Percentiles rank a stretch among this genome's conserved stretches.
phyloP scores from a whole-genome alignment of 2,888 invertebrate species.

The Lithophane leautieri region DNA sequence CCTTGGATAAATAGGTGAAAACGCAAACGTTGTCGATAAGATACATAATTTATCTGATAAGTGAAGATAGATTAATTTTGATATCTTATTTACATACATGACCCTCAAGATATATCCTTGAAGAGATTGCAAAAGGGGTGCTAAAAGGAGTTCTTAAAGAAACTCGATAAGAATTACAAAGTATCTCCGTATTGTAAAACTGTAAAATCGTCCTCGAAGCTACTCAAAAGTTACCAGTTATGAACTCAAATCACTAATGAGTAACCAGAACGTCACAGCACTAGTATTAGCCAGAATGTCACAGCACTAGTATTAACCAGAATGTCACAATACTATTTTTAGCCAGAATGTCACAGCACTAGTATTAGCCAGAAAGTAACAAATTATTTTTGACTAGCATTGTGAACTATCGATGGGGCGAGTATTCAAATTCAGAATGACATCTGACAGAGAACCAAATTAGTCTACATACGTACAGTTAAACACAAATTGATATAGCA shows the following conservation, averaged over 20 bases:
- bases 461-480: background rate
- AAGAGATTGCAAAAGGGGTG: slow-evolving; percentile 25
- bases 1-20: slow-evolving; percentile 57
- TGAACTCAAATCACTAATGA: background rate
- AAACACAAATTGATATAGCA: background rate
- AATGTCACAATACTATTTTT: background rate
- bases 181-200: background rate
- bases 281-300: background rate
- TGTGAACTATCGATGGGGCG: background rate
- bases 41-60: slow-evolving; percentile 39
- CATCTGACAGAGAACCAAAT: background rate
- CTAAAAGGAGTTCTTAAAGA: background rate
- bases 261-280: background rate
- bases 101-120: slow-evolving; percentile 38
- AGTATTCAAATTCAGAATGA: background rate
- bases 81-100: slow-evolving; percentile 29
- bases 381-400: background rate
- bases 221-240: background rate
- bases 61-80: slow-evolving; percentile 28
- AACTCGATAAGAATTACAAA: slow-evolving; percentile 9
- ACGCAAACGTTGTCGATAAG: slow-evolving; percentile 54
- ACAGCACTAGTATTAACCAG: background rate
- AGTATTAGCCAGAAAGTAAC: no score
- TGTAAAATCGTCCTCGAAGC: background rate
- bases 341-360: no score